Conservation (phyloP, 2,113 vertebrate species). For the Vireo altiloquus region DNA sequence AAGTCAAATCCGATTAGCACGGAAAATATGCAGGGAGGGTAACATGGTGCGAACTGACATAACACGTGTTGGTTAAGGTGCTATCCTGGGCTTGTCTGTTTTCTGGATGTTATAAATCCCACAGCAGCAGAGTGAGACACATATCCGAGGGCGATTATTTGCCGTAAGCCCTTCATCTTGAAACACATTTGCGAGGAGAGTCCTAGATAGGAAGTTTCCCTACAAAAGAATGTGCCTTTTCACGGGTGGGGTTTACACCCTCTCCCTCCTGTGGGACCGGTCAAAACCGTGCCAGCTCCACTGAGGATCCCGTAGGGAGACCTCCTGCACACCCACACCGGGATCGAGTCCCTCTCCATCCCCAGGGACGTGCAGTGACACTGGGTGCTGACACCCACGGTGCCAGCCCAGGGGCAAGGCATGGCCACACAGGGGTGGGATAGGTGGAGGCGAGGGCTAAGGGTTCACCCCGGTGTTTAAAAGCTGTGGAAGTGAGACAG, state of each 20-base stretch:
- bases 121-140: neutral
- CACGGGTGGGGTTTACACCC: neutral
- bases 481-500: accelerated
- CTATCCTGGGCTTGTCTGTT: neutral
- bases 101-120: conserved; percentile 15
- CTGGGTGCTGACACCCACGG: accelerated
- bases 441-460: accelerated
- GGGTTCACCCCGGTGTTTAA: accelerated
- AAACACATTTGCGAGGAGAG: neutral
- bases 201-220: neutral
- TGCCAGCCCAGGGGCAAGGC: accelerated
- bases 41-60: conserved; percentile 2
- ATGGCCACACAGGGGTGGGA: accelerated
- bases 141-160: neutral
- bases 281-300: neutral
- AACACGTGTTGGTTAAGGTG: neutral
- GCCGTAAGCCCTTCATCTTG: neutral
- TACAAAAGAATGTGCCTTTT: neutral
- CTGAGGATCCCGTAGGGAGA: neutral
- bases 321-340: neutral
- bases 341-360: accelerated
- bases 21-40: neutral
- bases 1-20: conserved; percentile 18
- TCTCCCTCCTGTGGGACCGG: neutral
- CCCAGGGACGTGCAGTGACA: accelerated